phyloP scores from a whole-genome alignment of 1,140 invertebrate genomes.

The Drosophila prosaltans region DNA sequence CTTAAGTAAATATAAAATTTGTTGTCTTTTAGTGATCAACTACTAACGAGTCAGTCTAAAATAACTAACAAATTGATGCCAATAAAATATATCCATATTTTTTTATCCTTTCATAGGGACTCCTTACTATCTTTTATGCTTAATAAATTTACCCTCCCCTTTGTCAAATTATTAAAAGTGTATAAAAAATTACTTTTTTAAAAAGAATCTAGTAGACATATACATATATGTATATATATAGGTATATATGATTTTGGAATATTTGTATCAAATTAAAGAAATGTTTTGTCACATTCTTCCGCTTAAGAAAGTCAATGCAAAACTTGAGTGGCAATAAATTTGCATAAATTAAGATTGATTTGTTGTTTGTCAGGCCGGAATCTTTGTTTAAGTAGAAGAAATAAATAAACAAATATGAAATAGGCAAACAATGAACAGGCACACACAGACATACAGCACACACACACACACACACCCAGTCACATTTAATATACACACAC shows the following conservation, averaged over 20 bases:
- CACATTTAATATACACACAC: neutral
- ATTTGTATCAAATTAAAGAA: constrained; percentile 42
- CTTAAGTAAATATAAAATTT: too few relatives aligned
- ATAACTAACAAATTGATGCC: too few relatives aligned
- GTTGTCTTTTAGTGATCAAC: too few relatives aligned
- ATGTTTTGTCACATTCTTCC: constrained; percentile 44
- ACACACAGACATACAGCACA: constrained; percentile 28
- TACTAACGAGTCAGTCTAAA: too few relatives aligned
- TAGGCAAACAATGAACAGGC: constrained; percentile 65
- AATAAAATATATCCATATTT: too few relatives aligned
- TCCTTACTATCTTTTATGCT: too few relatives aligned
- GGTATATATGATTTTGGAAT: constrained; percentile 23
- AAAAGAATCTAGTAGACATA: too few relatives aligned
- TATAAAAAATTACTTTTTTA: too few relatives aligned
- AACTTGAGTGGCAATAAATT: constrained; percentile 60
- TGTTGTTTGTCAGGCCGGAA: constrained; percentile 48
- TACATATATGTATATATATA: too few relatives aligned
- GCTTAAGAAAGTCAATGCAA: constrained; percentile 32
- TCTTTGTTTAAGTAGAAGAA: constrained; percentile 43
- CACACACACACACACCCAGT: neutral
- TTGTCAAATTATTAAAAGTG: too few relatives aligned
- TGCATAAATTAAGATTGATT: constrained; percentile 75
- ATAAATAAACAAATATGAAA: constrained; percentile 57
- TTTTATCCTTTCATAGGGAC: too few relatives aligned
- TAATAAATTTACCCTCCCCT: too few relatives aligned